Evolutionary conservation across 2,888 invertebrate genomes (phyloP).

Genomic region (Drosophila nigricruria): DNA sequence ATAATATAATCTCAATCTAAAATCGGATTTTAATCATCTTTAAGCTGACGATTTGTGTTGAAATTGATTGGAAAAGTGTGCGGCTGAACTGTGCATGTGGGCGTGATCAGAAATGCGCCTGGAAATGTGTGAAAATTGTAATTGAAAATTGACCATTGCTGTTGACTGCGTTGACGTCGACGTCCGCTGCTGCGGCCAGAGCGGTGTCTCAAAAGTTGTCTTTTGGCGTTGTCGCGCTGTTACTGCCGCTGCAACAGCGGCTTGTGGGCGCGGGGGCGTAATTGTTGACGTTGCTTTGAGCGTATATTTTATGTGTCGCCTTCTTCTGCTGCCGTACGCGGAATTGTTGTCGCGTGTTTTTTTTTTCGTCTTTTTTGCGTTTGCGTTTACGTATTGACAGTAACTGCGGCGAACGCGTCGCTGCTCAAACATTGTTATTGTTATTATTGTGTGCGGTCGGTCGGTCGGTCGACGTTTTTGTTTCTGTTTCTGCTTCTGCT

Average conservation of each 20-base stretch:
- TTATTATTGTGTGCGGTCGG: conserved; percentile 59
- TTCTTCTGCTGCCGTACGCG: conserved; percentile 43
- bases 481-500: conserved; percentile 24
- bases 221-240: conserved; percentile 42
- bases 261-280: conserved; percentile 47
- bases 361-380: conserved; percentile 14
- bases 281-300: conserved; percentile 44
- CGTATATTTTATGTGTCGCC: conserved; percentile 33
- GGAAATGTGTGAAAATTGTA: conserved; percentile 58
- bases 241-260: conserved; percentile 13
- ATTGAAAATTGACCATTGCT: conserved; percentile 58
- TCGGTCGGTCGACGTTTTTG: conserved; percentile 38
- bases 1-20: conserved; percentile 27
- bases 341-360: conserved; percentile 63
- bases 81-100: conserved; percentile 19
- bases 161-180: conserved; percentile 28
- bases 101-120: conserved; percentile 32
- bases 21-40: conserved; percentile 47
- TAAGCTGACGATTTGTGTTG: conserved; percentile 41
- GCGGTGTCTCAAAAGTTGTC: conserved; percentile 56
- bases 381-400: conserved; percentile 54
- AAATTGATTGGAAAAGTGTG: conserved; percentile 46
- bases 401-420: conserved; percentile 24
- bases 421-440: conserved; percentile 65
- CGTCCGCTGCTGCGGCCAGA: conserved; percentile 31